phyloP scores from a whole-genome alignment of 1,140 invertebrate species.

The Hetaerina americana region DNA sequence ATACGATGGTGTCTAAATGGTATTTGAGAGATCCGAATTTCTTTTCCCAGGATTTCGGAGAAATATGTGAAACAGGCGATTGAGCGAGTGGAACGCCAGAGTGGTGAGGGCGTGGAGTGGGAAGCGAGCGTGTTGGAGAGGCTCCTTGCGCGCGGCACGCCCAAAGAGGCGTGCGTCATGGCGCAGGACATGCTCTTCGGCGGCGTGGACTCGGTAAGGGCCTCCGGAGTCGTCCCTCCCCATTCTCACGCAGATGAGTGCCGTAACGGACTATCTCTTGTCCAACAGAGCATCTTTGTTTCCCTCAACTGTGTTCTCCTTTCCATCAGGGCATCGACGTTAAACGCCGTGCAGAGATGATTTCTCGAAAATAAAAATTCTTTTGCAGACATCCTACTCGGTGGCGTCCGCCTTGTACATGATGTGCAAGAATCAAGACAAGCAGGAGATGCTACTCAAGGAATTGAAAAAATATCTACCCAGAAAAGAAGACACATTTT shows the following conservation, averaged over 20 bases:
- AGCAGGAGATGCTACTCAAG: constrained; percentile 17
- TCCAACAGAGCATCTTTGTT: no score
- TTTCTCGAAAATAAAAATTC: no score
- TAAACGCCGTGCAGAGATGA: no score
- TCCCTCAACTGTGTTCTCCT: no score
- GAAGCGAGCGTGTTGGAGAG: constrained; percentile 23
- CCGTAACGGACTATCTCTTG: no score
- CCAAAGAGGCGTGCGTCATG: constrained; percentile 43
- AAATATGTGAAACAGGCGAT: constrained; percentile 8
- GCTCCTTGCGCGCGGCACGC: constrained; percentile 40
- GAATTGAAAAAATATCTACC: constrained; percentile 19
- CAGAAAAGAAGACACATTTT: constrained; percentile 6
- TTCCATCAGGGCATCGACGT: no score
- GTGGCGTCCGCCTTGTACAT: constrained; percentile 29
- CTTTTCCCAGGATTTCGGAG: constrained; percentile 2
- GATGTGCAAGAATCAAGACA: constrained; percentile 27
- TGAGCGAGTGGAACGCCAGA: not conserved
- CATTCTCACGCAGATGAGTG: no score
- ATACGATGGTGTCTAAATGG: no score
- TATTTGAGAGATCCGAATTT: no score
- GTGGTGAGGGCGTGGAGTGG: not conserved
- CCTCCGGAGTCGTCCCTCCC: no score
- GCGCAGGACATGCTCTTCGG: constrained; percentile 58
- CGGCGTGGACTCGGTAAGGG: constrained; percentile 66
- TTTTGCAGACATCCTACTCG: constrained; percentile 29